phyloP scores from a whole-genome alignment of 1,140 invertebrate genomes.

The Teleopsis dalmanni region DNA sequence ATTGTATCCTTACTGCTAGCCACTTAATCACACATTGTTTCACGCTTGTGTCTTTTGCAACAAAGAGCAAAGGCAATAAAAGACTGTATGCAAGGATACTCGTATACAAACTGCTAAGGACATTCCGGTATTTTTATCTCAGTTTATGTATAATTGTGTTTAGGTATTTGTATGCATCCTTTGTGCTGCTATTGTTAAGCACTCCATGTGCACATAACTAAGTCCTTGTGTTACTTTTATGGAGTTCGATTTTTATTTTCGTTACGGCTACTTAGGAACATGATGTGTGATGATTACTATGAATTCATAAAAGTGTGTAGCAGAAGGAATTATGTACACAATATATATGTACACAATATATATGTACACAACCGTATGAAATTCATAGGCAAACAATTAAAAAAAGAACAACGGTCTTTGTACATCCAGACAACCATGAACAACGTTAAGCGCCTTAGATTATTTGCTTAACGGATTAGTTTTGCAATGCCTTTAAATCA shows the following conservation, averaged over 20 bases:
- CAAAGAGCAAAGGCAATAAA: no score
- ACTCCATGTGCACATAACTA: not conserved
- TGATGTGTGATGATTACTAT: constrained; percentile 13
- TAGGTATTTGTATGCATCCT: not conserved
- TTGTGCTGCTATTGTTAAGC: not conserved
- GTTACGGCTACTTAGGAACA: constrained; percentile 11
- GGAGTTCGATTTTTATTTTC: constrained; percentile 10
- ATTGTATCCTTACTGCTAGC: not conserved
- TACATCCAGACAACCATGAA: no score
- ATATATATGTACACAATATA: not conserved
- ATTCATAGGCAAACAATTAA: not conserved
- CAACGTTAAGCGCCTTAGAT: not conserved
- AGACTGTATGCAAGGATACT: no score
- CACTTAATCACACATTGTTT: not conserved
- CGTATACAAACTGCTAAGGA: no score
- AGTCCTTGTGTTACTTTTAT: not conserved
- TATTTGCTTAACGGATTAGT: not conserved
- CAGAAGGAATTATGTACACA: not conserved
- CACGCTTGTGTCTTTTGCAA: no score
- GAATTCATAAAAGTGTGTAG: not conserved
- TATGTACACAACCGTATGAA: not conserved
- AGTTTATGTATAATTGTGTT: not conserved
- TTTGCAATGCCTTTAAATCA: no score
- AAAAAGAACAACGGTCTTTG: no score
- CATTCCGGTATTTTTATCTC: no score